These are phyloP conservation scores for Xanthorhoe spadicearia DNA, from an alignment of 2,888 invertebrate species.

Conservation along the genomic window DNA sequence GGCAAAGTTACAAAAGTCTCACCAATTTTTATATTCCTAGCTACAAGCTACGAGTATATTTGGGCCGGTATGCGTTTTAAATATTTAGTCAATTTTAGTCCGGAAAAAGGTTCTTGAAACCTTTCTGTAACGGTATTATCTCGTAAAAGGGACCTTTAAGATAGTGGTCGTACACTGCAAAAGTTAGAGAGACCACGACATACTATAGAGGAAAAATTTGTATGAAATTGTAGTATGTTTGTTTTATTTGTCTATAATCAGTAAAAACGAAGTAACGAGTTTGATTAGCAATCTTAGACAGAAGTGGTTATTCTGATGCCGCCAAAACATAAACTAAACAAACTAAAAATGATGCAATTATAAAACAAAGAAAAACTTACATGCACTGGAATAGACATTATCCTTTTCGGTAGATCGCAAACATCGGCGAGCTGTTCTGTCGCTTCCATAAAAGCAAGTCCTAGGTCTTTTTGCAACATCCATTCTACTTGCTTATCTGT, in stretches of 20 bases:
- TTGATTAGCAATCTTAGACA: too few relatives aligned
- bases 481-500: constrained; percentile 96
- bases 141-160: neutral
- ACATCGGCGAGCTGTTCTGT: constrained; percentile 85
- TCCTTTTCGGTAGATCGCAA: constrained; percentile 87
- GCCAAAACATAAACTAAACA: too few relatives aligned
- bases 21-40: neutral
- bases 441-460: constrained; percentile 89
- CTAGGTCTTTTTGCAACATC: constrained; percentile 89
- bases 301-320: too few relatives aligned
- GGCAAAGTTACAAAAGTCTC: neutral
- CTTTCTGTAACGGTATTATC: neutral
- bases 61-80: neutral
- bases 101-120: constrained; percentile 1
- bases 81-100: neutral
- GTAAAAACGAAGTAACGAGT: too few relatives aligned
- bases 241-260: too few relatives aligned
- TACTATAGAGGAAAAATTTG: too few relatives aligned
- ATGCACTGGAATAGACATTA: constrained; percentile 86
- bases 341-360: too few relatives aligned
- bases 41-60: neutral
- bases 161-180: neutral
- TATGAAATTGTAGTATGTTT: too few relatives aligned
- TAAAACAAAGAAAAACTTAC: constrained; percentile 69
- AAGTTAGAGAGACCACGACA: neutral